These are phyloP conservation scores for Cyrtorhinus lividipennis DNA, from an alignment of 1,140 invertebrate genomes.

Conservation along the genomic window DNA sequence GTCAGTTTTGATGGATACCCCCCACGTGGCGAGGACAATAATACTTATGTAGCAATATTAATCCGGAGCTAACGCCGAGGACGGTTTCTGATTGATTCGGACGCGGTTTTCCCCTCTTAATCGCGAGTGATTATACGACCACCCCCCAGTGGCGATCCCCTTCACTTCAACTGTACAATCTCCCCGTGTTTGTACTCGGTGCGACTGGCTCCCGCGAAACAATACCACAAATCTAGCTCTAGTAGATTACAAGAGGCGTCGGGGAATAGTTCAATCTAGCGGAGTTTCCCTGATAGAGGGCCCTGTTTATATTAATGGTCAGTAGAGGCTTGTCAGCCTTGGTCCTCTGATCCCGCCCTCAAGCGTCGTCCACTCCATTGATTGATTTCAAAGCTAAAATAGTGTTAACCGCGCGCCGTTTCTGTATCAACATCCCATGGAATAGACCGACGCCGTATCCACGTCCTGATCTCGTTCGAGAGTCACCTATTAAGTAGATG, in stretches of 20 bases:
- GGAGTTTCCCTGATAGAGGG: not conserved
- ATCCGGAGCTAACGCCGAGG: not conserved
- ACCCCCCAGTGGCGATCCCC: not conserved
- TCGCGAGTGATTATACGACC: not conserved
- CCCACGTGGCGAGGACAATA: no score
- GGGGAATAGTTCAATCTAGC: not conserved
- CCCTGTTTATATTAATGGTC: slow-evolving; percentile 4
- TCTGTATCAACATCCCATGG: not conserved
- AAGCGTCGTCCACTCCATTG: slow-evolving; percentile 2
- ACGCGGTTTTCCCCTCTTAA: not conserved
- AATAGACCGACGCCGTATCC: not conserved
- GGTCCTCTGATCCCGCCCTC: not conserved
- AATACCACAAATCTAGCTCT: slow-evolving; percentile 7
- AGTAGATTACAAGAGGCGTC: not conserved
- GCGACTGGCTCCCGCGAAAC: not conserved
- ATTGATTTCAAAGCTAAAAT: slow-evolving; percentile 10
- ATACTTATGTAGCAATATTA: slow-evolving; percentile 5
- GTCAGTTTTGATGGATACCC: no score
- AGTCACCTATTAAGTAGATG: not conserved
- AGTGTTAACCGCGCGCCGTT: not conserved
- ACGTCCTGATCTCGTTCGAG: not conserved
- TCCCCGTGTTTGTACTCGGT: not conserved
- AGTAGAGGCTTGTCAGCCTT: not conserved
- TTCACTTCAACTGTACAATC: not conserved
- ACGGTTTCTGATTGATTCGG: slow-evolving; percentile 3